Conservation (phyloP, 2,113 vertebrate genomes). For the Leucosticte australis region DNA sequence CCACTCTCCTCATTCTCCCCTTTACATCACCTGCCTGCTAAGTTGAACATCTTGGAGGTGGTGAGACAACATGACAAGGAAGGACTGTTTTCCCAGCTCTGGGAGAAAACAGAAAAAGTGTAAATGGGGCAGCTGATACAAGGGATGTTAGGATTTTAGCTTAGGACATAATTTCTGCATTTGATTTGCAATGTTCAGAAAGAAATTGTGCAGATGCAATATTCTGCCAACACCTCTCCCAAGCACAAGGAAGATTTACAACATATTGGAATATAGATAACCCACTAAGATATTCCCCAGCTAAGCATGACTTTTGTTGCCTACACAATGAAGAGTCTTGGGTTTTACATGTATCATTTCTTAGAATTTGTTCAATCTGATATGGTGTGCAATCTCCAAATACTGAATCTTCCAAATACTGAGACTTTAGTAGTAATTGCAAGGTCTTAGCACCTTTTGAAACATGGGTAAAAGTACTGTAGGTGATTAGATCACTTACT, state of each 20-base stretch:
- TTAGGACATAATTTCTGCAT: not conserved
- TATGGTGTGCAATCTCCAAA: not conserved
- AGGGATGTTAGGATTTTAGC: not conserved
- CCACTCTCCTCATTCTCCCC: constrained; percentile 4
- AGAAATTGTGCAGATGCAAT: not conserved
- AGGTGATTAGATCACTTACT: not conserved
- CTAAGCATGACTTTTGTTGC: not conserved
- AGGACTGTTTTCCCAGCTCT: not conserved
- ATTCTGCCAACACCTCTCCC: not conserved
- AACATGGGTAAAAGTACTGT: not conserved
- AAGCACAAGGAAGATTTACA: not conserved
- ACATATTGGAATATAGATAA: not conserved
- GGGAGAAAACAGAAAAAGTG: not conserved
- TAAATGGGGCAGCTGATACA: not conserved
- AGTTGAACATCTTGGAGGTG: constrained; percentile 13
- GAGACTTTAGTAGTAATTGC: not conserved
- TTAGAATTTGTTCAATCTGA: not conserved
- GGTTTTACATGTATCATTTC: not conserved
- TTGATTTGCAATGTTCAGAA: not conserved
- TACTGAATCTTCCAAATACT: not conserved
- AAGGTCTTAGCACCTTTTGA: not conserved
- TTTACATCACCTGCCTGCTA: constrained; percentile 33
- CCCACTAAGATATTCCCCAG: not conserved
- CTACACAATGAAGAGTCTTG: not conserved
- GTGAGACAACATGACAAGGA: not conserved